These are phyloP conservation scores for Agelastica alni DNA, from an alignment of 2,888 invertebrate genomes.

Conservation along the genomic window DNA sequence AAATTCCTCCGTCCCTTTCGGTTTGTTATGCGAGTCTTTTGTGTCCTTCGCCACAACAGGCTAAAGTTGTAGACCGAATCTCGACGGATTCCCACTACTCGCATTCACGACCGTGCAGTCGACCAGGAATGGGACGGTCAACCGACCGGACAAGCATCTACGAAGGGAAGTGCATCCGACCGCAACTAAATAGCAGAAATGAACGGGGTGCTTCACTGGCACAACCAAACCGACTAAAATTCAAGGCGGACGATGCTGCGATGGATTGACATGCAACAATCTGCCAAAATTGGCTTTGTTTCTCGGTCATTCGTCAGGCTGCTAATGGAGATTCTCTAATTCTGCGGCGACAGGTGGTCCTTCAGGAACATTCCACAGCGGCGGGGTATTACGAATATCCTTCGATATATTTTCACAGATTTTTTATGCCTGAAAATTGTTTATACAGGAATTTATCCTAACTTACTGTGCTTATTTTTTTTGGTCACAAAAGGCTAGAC, in stretches of 20 bases:
- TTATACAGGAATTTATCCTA: no score
- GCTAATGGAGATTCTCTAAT: constrained; percentile 51
- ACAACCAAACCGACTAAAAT: constrained; percentile 30
- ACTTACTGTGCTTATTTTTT: no score
- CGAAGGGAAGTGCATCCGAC: constrained; percentile 22
- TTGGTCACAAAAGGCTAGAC: no score
- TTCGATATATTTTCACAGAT: no score
- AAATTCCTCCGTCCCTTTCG: background rate
- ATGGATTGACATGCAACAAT: constrained; percentile 48
- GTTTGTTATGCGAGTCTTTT: background rate
- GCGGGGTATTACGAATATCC: no score
- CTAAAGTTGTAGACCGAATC: constrained; percentile 11
- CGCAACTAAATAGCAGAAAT: constrained; percentile 23
- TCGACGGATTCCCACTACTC: constrained; percentile 3
- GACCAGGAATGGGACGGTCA: constrained; percentile 20
- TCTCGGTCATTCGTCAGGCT: constrained; percentile 54
- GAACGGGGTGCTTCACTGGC: background rate
- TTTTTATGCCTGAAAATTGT: no score
- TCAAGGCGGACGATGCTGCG: constrained; percentile 23
- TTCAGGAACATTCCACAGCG: constrained; percentile 1
- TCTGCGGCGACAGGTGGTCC: constrained; percentile 51
- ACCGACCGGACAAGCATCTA: constrained; percentile 8
- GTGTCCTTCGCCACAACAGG: background rate
- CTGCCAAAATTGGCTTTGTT: constrained; percentile 54
- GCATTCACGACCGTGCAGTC: constrained; percentile 11